phyloP scores from a whole-genome alignment of 2,113 vertebrate species.

The Pachycephala philippinensis region DNA sequence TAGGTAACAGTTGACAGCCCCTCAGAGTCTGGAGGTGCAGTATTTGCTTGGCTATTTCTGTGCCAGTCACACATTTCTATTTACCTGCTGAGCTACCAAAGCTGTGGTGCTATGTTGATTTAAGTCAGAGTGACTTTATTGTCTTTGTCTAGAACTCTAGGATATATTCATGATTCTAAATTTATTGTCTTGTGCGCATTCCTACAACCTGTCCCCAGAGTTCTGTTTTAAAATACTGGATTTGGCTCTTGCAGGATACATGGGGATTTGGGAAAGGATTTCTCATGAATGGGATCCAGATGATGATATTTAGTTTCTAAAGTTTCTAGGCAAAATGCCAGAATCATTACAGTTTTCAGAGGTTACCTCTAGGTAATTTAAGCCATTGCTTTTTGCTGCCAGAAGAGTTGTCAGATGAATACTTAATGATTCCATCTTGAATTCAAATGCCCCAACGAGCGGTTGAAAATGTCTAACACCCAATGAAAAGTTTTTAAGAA shows the following conservation, averaged over 20 bases:
- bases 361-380: background rate
- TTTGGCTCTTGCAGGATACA: background rate
- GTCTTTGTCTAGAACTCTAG: background rate
- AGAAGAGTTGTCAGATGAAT: background rate
- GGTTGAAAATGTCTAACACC: background rate
- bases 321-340: conserved; percentile 10
- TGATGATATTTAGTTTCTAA: background rate
- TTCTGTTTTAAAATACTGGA: background rate
- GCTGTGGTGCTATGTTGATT: background rate
- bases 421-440: background rate
- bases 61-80: background rate
- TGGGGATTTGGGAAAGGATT: background rate
- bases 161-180: background rate
- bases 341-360: background rate
- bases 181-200: background rate
- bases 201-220: background rate
- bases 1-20: background rate
- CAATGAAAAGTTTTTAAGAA: background rate
- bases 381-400: background rate
- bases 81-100: background rate
- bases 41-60: background rate
- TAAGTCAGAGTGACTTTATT: background rate
- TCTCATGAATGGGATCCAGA: background rate
- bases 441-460: background rate
- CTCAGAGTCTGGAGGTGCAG: background rate